Conservation (phyloP, 2,888 invertebrate genomes). For the Leptopterna dolabrata region DNA sequence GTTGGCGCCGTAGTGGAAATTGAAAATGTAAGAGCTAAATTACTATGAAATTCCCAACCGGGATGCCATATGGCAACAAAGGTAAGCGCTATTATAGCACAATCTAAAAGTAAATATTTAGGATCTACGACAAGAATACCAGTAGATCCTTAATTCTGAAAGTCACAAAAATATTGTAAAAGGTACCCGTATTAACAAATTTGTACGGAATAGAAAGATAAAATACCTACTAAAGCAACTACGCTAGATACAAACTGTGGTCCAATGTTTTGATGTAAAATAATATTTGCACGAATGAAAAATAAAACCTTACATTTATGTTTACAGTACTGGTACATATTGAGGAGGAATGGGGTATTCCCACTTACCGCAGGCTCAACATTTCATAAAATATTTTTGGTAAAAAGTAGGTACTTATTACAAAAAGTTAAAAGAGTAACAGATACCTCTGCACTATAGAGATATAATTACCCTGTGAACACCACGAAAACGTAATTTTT, state of each 20-base stretch:
- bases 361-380: neutral
- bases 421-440: neutral
- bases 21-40: too few species aligned
- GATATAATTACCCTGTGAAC: conserved; percentile 45
- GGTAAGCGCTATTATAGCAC: neutral
- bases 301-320: neutral
- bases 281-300: neutral
- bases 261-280: conserved; percentile 5
- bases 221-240: neutral
- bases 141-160: conserved; percentile 28
- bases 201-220: neutral
- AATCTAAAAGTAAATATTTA: conserved; percentile 10
- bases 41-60: neutral
- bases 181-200: conserved; percentile 23
- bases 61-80: conserved; percentile 22
- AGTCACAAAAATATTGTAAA: conserved; percentile 33
- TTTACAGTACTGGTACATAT: conserved; percentile 21
- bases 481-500: conserved; percentile 2
- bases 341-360: conserved; percentile 9
- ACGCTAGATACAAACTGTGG: conserved; percentile 25
- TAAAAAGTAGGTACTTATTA: conserved; percentile 1
- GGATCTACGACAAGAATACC: neutral
- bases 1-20: too few species aligned
- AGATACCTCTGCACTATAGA: neutral
- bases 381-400: neutral